These are phyloP conservation scores for Nansenia antarctica DNA, from an alignment of 2,113 vertebrate genomes.

Conservation along the genomic window DNA sequence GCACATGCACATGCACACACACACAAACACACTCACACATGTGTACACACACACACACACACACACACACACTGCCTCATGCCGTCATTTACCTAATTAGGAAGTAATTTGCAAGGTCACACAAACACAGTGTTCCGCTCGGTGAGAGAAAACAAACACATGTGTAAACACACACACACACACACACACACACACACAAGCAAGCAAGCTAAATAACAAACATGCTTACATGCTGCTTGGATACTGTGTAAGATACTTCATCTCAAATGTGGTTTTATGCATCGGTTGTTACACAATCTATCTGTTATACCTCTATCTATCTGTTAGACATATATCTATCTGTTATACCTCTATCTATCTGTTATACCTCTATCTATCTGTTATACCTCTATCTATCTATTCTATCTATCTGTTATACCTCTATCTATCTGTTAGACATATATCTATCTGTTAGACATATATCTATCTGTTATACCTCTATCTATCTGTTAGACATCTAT, in stretches of 20 bases:
- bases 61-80: constrained; percentile 15
- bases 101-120: constrained; percentile 55
- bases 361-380: no score
- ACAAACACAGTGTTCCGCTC: constrained; percentile 50
- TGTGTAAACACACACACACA: not conserved
- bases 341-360: no score
- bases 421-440: no score
- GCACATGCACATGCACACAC: not conserved
- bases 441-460: no score
- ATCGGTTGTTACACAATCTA: no score
- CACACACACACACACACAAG: not conserved
- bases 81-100: constrained; percentile 61
- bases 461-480: no score
- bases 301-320: no score
- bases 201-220: not conserved
- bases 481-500: no score
- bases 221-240: not conserved
- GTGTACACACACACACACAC: constrained; percentile 3
- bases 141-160: no score
- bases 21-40: constrained; percentile 1
- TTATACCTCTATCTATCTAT: no score
- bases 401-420: no score
- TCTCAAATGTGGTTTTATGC: not conserved
- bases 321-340: no score
- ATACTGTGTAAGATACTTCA: not conserved